Base-by-base conservation (phyloP, 2,888 invertebrate species). In the Copidosoma aretas region DNA sequence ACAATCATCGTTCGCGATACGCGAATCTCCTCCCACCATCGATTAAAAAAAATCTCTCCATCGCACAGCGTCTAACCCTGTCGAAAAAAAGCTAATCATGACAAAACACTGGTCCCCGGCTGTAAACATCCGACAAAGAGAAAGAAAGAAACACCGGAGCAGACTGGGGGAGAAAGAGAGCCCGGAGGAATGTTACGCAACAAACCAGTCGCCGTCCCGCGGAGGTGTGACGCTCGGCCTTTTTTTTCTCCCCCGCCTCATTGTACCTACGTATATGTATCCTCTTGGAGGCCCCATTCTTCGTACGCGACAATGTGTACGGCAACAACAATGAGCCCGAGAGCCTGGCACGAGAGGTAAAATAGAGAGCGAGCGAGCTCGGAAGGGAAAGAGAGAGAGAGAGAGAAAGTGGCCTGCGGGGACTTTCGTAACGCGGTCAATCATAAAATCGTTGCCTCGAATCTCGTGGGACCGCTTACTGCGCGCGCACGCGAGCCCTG, bases 341-440 rank as follows among this genome's bases (percentile, higher is more conserved):
- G 19, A 58, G 43, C 21, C 43, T 41, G 15, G 19, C 22, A 19
- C 21, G 14, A 19, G 1, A 41, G 5, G 17, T 17, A 39, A 32
- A 17, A 57, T 17, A n/a, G 12, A 19, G 10, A n/a, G 43, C 19
- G 60, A 66, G 74, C 76, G 81, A 83, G 81, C n/a, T n/a, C n/a
- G n/a, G n/a, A n/a, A n/a, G n/a, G n/a, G n/a, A n/a, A 24, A 24
- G 32, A 25, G 25, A 56, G 25, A 17, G 10, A n/a, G 10, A n/a
- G 43, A 43, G 60, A 66, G 75, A 77, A 82, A 83, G 81, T 76
- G 77, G 78, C 76, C 82, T 81, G 71, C 65, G 52, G 82, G 82
- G 83, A 80, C 74, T 78, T 76, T 74, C 73, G 79, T 80, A 82
- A 82, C 81, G 76, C 80, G 83, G 83, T 83, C 83, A 82, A 83